Conservation (phyloP, 2,888 invertebrate species). For the Stictocephala bisonia region DNA sequence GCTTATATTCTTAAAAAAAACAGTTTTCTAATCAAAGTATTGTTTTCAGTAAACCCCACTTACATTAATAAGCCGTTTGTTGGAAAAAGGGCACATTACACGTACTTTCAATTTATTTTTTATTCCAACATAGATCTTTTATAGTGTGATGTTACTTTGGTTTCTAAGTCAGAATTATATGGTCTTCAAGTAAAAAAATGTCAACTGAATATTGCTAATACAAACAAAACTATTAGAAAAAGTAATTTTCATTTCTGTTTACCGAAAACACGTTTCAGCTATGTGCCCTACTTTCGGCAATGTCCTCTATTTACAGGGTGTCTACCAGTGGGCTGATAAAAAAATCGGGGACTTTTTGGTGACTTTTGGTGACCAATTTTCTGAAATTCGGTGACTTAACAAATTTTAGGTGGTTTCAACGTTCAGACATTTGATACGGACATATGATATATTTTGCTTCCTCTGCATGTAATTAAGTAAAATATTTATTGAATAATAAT, state of each 20-base stretch:
- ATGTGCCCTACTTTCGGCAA: no score
- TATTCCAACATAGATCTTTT: conserved; percentile 7
- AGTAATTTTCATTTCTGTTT: neutral
- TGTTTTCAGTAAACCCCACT: neutral
- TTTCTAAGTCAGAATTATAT: conserved; percentile 1
- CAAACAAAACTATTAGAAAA: neutral
- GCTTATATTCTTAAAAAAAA: neutral
- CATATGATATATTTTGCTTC: no score
- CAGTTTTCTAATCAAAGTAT: neutral
- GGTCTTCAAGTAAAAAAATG: neutral
- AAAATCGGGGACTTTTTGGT: no score
- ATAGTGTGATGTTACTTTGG: neutral
- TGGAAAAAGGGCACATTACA: neutral
- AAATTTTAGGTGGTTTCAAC: no score
- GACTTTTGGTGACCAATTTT: no score
- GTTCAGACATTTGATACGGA: no score
- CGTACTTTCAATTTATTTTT: neutral
- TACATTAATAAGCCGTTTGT: neutral
- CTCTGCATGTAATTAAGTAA: no score
- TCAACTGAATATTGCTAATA: neutral
- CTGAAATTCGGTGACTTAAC: no score
- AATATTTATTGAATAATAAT: no score
- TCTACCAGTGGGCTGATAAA: no score
- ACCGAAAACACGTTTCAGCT: no score
- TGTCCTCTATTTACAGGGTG: no score